Evolutionary conservation across 1,140 invertebrate species (phyloP).

Genomic region (Drosophila arawakana): DNA sequence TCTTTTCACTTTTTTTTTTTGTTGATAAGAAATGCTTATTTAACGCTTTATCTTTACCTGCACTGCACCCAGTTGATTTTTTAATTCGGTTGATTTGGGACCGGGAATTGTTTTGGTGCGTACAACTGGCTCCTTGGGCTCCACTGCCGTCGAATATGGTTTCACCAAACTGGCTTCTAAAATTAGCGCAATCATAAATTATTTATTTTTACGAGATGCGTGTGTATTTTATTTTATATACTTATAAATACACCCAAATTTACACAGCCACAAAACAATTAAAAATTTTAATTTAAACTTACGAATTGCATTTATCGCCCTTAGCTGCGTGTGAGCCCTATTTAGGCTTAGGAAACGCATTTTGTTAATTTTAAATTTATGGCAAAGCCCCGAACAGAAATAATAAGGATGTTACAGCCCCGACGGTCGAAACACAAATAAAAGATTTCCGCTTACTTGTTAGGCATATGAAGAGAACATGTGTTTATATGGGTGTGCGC

Average conservation of each 20-base stretch:
- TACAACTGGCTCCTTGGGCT: conserved; percentile 88
- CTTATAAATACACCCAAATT: neutral
- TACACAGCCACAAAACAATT: neutral
- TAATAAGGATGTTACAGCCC: neutral
- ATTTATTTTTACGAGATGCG: neutral
- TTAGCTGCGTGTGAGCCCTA: conserved; percentile 28
- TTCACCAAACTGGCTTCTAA: conserved; percentile 23
- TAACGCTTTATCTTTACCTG: conserved; percentile 28
- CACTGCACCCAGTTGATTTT: conserved; percentile 25
- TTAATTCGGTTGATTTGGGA: conserved; percentile 86
- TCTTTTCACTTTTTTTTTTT: too few species aligned
- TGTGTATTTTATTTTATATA: too few species aligned
- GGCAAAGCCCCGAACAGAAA: neutral
- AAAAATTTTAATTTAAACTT: neutral
- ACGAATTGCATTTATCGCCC: conserved; percentile 25
- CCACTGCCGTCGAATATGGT: conserved; percentile 70
- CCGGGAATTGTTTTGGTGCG: conserved; percentile 89
- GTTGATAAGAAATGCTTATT: too few species aligned
- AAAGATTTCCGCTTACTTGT: neutral
- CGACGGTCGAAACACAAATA: conserved; percentile 13
- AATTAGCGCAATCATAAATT: conserved; percentile 1
- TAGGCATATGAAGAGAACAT: neutral
- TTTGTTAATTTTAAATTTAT: neutral
- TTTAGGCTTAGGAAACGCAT: conserved; percentile 39
- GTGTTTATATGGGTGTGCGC: neutral